Evolutionary conservation across 2,797 vertebrate species (phyloP), one percentile per base, ranked within the genome.

Genomic region (Ptychobarbus kaznakovi): DNA sequence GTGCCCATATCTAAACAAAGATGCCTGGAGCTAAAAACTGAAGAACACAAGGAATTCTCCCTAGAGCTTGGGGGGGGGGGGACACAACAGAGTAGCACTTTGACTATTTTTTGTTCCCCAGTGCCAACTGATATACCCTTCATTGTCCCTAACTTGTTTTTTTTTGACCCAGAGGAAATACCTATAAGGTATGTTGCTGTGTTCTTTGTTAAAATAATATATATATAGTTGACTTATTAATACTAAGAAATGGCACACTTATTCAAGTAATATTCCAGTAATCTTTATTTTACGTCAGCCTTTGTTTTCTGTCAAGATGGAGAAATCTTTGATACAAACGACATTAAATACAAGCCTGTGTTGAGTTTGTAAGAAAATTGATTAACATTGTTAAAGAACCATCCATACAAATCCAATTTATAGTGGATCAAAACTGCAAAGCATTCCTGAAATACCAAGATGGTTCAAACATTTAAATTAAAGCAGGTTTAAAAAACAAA

Each of bases 1-100:
- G 97, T 96, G 96, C 96, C 94, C 93, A 96, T 97, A 98, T 97
- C 96, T 95, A 97, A 97, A 96, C 94, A 97, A 97, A 97, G 95
- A 96, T 96, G 97, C 96, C 96, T 94, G 93, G 88, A 98, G 97
- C 97, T 95, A 97, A 97, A 97, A 96, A 92, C 94, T 94, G 90
- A 94, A 94, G 95, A 94, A 94, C 95, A 93, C 91, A 95, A 42
- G 95, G 94, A 94, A 94, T 94, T 95, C 94, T 92, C 92, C 91
- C 93, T 95, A 93, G 94, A 93, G 94, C 94, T 94, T 94, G 95
- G 93, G 90, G 91, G 95, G 93, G 28, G 86, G 90, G 91, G 88
- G 89, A 93, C 38, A 89, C 90, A 85, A 66, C 72, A 80, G 58
- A 79, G 40, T 10, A 32, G n/a, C 38, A 13, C 25, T 79, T 65